Percentiles rank a stretch among this genome's conserved stretches.
These are phyloP conservation scores for Nansenia antarctica DNA, from an alignment of 2,113 vertebrate genomes.

Conservation along the genomic window DNA sequence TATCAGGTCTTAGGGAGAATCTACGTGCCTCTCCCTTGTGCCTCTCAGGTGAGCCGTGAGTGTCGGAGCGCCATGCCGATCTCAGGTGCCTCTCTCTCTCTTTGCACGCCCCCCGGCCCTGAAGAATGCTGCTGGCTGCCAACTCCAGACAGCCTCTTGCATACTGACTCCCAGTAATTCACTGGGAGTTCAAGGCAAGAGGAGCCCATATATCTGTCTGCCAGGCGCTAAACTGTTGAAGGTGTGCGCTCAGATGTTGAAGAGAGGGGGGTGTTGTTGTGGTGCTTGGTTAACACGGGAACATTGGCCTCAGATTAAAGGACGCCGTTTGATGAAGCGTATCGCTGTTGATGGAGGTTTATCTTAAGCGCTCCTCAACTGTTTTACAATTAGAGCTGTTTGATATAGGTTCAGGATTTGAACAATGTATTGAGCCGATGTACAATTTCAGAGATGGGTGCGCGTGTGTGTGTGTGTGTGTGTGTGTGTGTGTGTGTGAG, in stretches of 20 bases:
- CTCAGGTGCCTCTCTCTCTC: neutral
- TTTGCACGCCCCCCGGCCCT: slow-evolving; percentile 21
- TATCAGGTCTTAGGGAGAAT: too few relatives aligned
- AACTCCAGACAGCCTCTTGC: slow-evolving; percentile 32
- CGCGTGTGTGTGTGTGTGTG: slow-evolving; percentile 11
- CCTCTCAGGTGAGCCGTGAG: slow-evolving; percentile 30
- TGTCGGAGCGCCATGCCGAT: neutral
- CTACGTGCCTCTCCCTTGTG: neutral
- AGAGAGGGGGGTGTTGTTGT: neutral
- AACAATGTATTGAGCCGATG: neutral
- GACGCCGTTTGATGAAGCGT: slow-evolving; percentile 26
- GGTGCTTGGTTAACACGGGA: neutral
- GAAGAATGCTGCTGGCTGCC: slow-evolving; percentile 51
- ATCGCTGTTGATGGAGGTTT: slow-evolving; percentile 28
- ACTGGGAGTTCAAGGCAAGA: slow-evolving; percentile 33
- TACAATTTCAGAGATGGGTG: neutral
- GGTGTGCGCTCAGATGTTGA: slow-evolving; percentile 27
- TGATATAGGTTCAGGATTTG: neutral
- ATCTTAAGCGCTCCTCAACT: slow-evolving; percentile 11
- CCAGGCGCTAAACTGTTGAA: slow-evolving; percentile 25
- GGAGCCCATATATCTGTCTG: slow-evolving; percentile 30
- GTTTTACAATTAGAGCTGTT: neutral
- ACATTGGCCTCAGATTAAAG: slow-evolving; percentile 15
- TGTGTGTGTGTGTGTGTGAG: neutral
- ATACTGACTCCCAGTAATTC: slow-evolving; percentile 37